These are phyloP conservation scores for Zootoca vivipara DNA, from an alignment of 2,113 vertebrate species.

Conservation along the genomic window DNA sequence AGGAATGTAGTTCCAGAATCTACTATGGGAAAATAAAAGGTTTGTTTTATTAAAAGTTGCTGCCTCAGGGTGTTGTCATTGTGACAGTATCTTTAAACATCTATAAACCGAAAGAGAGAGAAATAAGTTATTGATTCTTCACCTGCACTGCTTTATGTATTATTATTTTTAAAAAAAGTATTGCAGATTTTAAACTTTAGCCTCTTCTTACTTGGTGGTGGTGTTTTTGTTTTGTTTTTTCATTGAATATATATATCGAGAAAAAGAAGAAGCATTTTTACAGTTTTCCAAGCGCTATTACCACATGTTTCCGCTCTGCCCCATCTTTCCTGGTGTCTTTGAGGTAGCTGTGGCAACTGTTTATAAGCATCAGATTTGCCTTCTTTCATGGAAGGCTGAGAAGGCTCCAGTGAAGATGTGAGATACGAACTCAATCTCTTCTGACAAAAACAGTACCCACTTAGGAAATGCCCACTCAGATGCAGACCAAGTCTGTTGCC, in stretches of 20 bases:
- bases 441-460: neutral
- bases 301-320: no score
- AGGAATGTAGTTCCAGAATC: neutral
- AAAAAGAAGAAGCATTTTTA: neutral
- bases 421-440: neutral
- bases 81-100: constrained; percentile 54
- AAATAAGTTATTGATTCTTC: constrained; percentile 57
- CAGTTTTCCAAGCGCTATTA: neutral
- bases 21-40: constrained; percentile 12
- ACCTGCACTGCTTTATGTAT: constrained; percentile 13
- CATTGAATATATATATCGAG: constrained; percentile 8
- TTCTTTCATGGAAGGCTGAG: neutral
- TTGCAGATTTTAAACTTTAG: constrained; percentile 29
- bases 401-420: neutral
- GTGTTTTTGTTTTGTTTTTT: constrained; percentile 1
- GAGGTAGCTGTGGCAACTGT: neutral
- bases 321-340: neutral
- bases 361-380: neutral
- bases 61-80: constrained; percentile 30
- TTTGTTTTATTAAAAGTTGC: constrained; percentile 53
- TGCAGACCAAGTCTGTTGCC: no score
- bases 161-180: constrained; percentile 41
- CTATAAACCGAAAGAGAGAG: constrained; percentile 33
- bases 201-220: constrained; percentile 8
- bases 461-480: no score